phyloP scores from a whole-genome alignment of 2,113 vertebrate species.

The Octodon degus region DNA sequence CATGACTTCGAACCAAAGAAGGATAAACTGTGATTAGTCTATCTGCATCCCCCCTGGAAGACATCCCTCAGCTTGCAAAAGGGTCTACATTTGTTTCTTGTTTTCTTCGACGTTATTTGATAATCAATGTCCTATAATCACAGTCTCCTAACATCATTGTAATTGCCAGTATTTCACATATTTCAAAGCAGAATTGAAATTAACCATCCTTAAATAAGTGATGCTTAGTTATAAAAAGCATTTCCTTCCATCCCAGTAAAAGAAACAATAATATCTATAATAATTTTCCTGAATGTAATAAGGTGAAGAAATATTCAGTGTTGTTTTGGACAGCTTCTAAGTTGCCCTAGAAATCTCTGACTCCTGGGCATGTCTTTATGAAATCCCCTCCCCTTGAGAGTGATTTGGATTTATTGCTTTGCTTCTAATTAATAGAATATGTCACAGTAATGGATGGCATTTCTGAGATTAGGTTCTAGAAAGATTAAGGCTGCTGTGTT shows the following conservation, averaged over 20 bases:
- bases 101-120: neutral
- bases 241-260: neutral
- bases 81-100: neutral
- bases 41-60: neutral
- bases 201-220: neutral
- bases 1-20: neutral
- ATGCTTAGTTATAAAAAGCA: neutral
- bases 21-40: neutral
- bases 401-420: neutral
- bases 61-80: neutral
- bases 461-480: neutral
- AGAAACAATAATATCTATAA: neutral
- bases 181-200: constrained; percentile 6
- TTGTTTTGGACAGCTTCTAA: neutral
- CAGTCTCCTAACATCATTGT: neutral
- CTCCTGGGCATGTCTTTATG: neutral
- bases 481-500: neutral
- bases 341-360: too few relatives aligned
- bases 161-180: constrained; percentile 4
- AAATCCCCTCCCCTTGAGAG: neutral
- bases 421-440: neutral
- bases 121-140: neutral
- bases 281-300: constrained; percentile 50
- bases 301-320: neutral
- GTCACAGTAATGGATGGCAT: neutral